Conservation (phyloP, 2,888 invertebrate genomes). For the Odontomyia ornata region DNA sequence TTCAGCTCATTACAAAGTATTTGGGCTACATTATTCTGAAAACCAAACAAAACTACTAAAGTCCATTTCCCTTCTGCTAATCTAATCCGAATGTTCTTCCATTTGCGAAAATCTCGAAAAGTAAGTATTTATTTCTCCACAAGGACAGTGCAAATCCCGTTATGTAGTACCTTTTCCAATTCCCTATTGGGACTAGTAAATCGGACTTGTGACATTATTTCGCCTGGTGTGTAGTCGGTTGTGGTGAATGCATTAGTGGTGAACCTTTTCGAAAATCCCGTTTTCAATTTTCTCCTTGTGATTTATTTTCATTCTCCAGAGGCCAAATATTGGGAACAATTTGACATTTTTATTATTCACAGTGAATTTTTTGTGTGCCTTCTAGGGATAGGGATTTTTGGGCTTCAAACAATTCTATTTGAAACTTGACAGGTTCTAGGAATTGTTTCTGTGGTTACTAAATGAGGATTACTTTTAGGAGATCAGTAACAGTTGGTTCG, state of each 20-base stretch:
- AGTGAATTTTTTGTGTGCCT: constrained; percentile 46
- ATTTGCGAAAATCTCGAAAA: neutral
- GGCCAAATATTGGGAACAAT: constrained; percentile 45
- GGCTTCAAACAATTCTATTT: neutral
- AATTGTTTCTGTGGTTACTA: neutral
- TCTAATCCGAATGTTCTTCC: neutral
- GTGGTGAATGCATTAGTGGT: neutral
- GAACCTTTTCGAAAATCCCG: constrained; percentile 47
- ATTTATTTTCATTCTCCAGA: constrained; percentile 42
- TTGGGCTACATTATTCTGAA: too few species aligned
- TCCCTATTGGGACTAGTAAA: neutral
- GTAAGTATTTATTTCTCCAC: constrained; percentile 13
- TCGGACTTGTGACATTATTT: constrained; percentile 19
- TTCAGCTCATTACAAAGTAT: too few species aligned
- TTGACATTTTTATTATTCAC: constrained; percentile 48
- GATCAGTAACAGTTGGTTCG: too few species aligned
- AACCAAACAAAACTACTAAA: too few species aligned
- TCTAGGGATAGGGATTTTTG: neutral
- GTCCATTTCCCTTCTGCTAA: too few species aligned
- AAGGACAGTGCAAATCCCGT: neutral
- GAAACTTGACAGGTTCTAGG: neutral
- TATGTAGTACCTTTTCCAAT: neutral
- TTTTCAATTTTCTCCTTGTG: constrained; percentile 48
- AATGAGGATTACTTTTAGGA: too few species aligned
- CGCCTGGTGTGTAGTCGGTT: neutral